Conservation (phyloP, 2,888 invertebrate genomes). For the Galerucella nymphaeae region DNA sequence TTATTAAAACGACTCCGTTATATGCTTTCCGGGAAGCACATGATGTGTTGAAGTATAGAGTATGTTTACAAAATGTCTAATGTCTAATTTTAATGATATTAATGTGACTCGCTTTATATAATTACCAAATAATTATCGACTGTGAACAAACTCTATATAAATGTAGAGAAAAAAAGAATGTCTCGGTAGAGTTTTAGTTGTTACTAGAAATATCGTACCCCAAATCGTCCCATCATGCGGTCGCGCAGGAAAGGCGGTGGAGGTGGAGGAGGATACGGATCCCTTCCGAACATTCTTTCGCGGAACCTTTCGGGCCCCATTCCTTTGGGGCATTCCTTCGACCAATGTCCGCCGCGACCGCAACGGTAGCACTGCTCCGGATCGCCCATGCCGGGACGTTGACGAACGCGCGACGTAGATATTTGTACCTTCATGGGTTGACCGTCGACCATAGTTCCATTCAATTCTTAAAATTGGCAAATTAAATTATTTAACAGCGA, state of each 20-base stretch:
- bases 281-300: constrained; percentile 88
- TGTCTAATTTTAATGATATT: too few relatives aligned
- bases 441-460: constrained; percentile 92
- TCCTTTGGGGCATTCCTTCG: constrained; percentile 90
- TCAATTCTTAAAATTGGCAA: constrained; percentile 72
- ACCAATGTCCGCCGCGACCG: constrained; percentile 96
- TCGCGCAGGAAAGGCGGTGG: constrained; percentile 91
- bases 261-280: constrained; percentile 91
- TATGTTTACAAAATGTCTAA: too few relatives aligned
- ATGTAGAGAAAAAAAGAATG: constrained; percentile 7
- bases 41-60: too few relatives aligned
- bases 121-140: too few relatives aligned
- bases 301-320: constrained; percentile 85
- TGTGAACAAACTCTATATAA: neutral
- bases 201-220: constrained; percentile 69
- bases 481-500: constrained; percentile 63
- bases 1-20: too few relatives aligned
- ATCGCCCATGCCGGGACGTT: constrained; percentile 96
- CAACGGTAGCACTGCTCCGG: constrained; percentile 96
- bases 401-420: constrained; percentile 92
- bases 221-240: constrained; percentile 91
- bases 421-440: constrained; percentile 94
- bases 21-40: too few relatives aligned
- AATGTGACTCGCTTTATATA: too few relatives aligned
- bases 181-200: neutral